Percentiles rank a stretch among this genome's conserved stretches.
Evolutionary conservation across 1,140 invertebrate species (phyloP).

Genomic region (Neodiprion virginianus): DNA sequence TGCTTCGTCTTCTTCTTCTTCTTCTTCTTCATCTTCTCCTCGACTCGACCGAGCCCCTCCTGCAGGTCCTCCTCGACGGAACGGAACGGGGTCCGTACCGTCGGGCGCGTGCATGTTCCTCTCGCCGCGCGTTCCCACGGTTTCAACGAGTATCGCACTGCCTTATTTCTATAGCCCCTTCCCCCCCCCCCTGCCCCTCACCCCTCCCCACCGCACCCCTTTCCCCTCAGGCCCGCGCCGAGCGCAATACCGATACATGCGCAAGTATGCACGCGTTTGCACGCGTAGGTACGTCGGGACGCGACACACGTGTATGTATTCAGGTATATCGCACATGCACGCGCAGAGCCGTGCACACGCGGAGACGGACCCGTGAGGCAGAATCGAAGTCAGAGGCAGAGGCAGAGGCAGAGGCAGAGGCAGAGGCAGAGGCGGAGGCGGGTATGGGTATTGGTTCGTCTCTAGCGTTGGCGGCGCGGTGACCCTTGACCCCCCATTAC

Average conservation of each 20-base stretch:
- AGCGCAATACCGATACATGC: too few species aligned
- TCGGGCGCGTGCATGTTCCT: conserved; percentile 54
- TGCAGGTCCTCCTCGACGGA: conserved; percentile 8
- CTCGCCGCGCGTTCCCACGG: conserved; percentile 59
- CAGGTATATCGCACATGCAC: not conserved
- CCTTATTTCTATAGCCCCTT: conserved; percentile 39
- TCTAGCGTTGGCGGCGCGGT: conserved; percentile 55
- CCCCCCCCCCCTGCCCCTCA: conserved; percentile 25
- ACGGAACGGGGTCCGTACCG: conserved; percentile 55
- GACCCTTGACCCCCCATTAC: conserved; percentile 62
- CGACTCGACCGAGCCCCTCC: not conserved
- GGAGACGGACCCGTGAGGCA: too few species aligned
- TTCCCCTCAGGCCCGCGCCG: conserved; percentile 22
- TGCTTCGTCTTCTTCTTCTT: not conserved
- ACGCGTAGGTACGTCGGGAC: too few species aligned
- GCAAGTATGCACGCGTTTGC: too few species aligned
- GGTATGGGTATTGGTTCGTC: conserved; percentile 1
- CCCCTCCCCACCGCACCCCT: conserved; percentile 24
- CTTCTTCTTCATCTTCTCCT: not conserved
- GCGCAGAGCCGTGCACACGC: not conserved
- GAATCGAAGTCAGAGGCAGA: too few species aligned
- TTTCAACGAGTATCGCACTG: conserved; percentile 56
- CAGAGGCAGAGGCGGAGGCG: too few species aligned
- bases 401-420: too few species aligned
- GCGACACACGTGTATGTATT: too few species aligned